Evolutionary conservation across 2,113 vertebrate species (phyloP).

Genomic region (Dicrurus megarhynchus): DNA sequence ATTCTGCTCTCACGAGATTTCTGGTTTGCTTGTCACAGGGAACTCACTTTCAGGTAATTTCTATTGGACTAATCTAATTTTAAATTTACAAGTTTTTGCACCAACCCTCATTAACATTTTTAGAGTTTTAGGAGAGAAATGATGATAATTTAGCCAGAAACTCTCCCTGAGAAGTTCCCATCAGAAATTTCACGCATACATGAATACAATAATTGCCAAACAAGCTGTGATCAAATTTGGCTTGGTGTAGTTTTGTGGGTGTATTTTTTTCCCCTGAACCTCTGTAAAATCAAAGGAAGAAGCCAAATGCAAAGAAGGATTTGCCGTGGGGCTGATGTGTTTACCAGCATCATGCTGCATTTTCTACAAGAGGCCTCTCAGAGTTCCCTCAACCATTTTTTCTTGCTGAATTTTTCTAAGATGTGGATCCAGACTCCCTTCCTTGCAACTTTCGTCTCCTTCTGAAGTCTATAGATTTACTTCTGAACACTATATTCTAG

Average conservation of each 20-base stretch:
- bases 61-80: not conserved
- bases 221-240: not conserved
- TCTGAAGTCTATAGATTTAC: not conserved
- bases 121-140: not conserved
- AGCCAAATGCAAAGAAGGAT: not conserved
- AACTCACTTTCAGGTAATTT: not conserved
- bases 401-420: not conserved
- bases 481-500: not conserved
- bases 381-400: not conserved
- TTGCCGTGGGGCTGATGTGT: not conserved
- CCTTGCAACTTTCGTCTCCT: not conserved
- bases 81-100: not conserved
- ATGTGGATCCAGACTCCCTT: not conserved
- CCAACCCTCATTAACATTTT: not conserved
- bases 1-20: not conserved
- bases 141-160: not conserved
- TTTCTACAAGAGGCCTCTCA: not conserved
- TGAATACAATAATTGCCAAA: slow-evolving; percentile 24
- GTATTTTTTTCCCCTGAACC: not conserved
- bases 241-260: not conserved
- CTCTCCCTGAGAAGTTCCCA: not conserved
- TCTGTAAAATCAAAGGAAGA: slow-evolving; percentile 3
- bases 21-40: not conserved
- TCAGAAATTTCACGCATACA: not conserved
- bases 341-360: not conserved